phyloP scores from a whole-genome alignment of 2,888 invertebrate genomes.

The Nephrotoma flavescens region DNA sequence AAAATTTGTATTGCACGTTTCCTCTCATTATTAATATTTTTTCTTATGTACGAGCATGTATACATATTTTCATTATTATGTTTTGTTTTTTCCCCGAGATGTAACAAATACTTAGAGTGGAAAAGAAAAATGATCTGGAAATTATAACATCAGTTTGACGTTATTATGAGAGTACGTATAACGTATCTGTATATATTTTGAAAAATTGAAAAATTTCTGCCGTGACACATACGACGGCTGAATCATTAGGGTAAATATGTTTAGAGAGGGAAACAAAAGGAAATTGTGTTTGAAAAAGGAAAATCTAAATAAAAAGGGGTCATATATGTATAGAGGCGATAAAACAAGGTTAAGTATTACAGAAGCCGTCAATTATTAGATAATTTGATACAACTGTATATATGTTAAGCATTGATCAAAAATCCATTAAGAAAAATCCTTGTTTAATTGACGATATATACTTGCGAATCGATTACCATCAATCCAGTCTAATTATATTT shows the following conservation, averaged over 20 bases:
- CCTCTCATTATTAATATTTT: not conserved
- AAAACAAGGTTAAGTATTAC: not conserved
- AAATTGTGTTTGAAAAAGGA: not conserved
- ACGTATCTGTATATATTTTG: not conserved
- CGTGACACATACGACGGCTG: not conserved
- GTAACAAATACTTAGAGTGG: not conserved
- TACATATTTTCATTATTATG: not conserved
- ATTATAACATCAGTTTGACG: not conserved
- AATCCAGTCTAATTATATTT: not conserved
- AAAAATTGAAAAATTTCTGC: not conserved
- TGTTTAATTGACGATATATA: not conserved
- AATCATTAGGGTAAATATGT: not conserved
- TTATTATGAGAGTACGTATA: not conserved
- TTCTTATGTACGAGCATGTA: not conserved
- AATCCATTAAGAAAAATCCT: not conserved
- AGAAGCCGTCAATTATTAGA: not conserved
- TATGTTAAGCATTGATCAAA: not conserved
- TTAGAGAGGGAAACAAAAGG: not conserved
- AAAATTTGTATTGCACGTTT: not conserved
- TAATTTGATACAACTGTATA: not conserved
- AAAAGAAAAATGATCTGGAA: not conserved
- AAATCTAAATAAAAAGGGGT: not conserved
- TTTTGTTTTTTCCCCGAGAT: not conserved
- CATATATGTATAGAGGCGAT: not conserved
- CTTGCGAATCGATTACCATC: not conserved